Conservation (phyloP, 2,113 vertebrate genomes). For the Progne subis region DNA sequence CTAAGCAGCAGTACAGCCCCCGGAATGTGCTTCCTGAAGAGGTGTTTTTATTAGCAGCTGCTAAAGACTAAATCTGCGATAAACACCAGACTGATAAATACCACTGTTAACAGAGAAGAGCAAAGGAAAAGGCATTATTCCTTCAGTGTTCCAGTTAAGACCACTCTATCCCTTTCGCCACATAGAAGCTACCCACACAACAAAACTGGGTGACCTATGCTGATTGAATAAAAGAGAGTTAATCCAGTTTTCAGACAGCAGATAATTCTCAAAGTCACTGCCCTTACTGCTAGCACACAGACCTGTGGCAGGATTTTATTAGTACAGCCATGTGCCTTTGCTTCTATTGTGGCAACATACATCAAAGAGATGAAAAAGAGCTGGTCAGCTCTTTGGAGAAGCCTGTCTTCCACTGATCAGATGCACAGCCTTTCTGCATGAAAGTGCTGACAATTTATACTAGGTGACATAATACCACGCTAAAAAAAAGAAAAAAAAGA, state of each 20-base stretch:
- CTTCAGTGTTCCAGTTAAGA: background rate
- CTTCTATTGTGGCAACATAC: background rate
- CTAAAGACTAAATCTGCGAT: background rate
- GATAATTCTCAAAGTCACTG: background rate
- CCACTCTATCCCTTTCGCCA: background rate
- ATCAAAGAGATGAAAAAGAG: background rate
- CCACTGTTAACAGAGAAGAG: background rate
- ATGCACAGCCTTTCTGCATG: background rate
- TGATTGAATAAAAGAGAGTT: background rate
- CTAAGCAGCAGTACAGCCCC: background rate
- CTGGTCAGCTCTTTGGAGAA: background rate
- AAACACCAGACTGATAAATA: background rate
- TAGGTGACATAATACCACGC: background rate
- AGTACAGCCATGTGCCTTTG: background rate
- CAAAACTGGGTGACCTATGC: background rate
- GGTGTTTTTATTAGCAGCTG: slow-evolving; percentile 1
- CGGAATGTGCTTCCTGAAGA: background rate
- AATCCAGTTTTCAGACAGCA: background rate
- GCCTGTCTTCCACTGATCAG: background rate
- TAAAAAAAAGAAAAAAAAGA: background rate
- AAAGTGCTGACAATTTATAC: background rate
- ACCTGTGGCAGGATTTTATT: background rate
- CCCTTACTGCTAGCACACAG: background rate
- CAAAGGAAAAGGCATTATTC: background rate
- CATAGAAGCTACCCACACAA: background rate